Percentiles rank a stretch among this genome's conserved stretches.
Conservation (phyloP, 2,888 invertebrate species). For the Archaeoteleia sp. region DNA sequence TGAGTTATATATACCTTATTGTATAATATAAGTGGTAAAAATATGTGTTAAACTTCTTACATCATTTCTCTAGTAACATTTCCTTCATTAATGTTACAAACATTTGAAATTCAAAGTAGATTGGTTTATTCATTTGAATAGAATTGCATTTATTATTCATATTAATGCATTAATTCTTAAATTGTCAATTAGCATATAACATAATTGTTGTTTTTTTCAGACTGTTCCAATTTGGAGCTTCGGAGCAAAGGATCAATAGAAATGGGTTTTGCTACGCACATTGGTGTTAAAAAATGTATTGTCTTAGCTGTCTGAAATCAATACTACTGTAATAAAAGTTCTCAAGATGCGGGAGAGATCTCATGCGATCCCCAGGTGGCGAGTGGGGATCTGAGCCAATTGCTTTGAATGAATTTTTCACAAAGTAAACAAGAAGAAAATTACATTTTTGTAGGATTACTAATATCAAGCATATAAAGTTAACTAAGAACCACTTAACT, state of each 20-base stretch:
- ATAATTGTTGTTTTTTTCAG: constrained; percentile 27
- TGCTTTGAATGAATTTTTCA: too few relatives aligned
- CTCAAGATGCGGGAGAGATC: constrained; percentile 72
- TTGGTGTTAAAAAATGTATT: constrained; percentile 19
- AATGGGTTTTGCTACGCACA: constrained; percentile 20
- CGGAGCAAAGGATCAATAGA: constrained; percentile 16
- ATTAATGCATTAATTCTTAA: not conserved
- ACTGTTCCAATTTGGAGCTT: constrained; percentile 13
- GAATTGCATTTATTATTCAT: too few relatives aligned
- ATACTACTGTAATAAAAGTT: constrained; percentile 30
- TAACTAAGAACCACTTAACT: not conserved
- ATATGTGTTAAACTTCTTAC: too few relatives aligned
- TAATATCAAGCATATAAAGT: not conserved
- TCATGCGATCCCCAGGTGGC: constrained; percentile 63
- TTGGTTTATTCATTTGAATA: too few relatives aligned
- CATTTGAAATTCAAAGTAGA: too few relatives aligned
- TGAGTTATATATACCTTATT: too few relatives aligned
- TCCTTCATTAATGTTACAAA: too few relatives aligned
- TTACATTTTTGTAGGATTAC: not conserved
- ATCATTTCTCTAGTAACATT: too few relatives aligned
- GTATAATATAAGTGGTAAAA: too few relatives aligned
- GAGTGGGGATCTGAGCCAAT: constrained; percentile 65
- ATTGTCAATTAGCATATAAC: not conserved
- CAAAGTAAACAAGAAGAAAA: not conserved
- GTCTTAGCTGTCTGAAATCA: constrained; percentile 15